Evolutionary conservation across 2,113 vertebrate species (phyloP), one percentile per base, ranked within the genome.

Genomic region (Ginglymostoma cirratum): DNA sequence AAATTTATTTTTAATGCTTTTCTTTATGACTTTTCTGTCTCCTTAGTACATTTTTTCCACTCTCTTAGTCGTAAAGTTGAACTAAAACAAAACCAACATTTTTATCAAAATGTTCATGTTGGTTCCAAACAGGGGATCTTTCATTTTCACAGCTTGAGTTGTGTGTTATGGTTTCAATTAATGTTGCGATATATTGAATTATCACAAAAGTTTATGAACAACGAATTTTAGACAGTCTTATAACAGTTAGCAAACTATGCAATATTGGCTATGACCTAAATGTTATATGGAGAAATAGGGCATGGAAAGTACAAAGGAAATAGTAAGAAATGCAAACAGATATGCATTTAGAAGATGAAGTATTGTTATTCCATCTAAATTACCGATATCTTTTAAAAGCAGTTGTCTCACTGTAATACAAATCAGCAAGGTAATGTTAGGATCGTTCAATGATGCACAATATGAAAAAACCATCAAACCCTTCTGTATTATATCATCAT

Each of bases 311-410:
- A 19, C 61, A 66, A 93, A 93, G 5, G 14, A 66, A 66, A 93
- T 3, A 24, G 30, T 52, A 38, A 19, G 61, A 67, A 23, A 38
- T 38, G 19, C n/a, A 93, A 93, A 34, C 55, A 61, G 7, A 61
- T 61, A 61, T 61, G 55, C 55, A 42, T 65, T 19, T 38, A 4
- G 2, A 21, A 1, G 19, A 19, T 17, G 38, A 66, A 19, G 1
- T 2, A 65, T 17, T n/a, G 55, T 66, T 87, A 67, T 66, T n/a
- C 1, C 14, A 6, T 48, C 48, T 83, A 24, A 38, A 19, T 93
- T 38, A 93, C 89, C 89, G 6, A 67, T 93, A 93, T 93, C 89
- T 93, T 93, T 93, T 38, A 93, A 6, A 93, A 93, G 89, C 7
- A 93, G 89, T 93, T 93, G 89, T 12, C 89, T 93, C 89, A 93